A percentile compares a stretch with the other conserved stretches of the same genome.
Evolutionary conservation across 1,140 invertebrate genomes (phyloP).

Genomic region (Bombus superbus): DNA sequence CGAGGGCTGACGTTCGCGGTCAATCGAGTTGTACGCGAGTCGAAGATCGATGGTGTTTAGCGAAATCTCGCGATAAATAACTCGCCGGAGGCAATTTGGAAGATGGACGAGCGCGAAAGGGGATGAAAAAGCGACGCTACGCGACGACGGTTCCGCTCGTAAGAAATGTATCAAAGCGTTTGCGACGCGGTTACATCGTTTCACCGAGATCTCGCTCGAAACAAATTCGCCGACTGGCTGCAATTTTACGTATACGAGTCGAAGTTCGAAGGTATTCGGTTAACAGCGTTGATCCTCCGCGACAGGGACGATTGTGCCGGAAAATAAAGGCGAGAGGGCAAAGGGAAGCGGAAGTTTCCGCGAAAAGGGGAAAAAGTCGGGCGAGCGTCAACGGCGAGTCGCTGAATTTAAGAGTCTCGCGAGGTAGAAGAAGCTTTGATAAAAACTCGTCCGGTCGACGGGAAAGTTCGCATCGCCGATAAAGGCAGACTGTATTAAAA

Average conservation of each 20-base stretch:
- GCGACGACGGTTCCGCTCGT: background rate
- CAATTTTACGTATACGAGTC: background rate
- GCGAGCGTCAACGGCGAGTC: background rate
- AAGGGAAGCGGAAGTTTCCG: background rate
- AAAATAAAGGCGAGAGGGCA: background rate
- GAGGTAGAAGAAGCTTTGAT: constrained; percentile 35
- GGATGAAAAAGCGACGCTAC: background rate
- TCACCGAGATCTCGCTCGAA: background rate
- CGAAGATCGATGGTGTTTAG: background rate
- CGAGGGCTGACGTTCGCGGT: background rate
- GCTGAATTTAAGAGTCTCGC: constrained; percentile 20
- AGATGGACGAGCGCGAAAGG: background rate
- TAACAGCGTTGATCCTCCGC: background rate
- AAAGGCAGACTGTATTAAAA: constrained; percentile 42
- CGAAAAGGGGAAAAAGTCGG: constrained; percentile 22
- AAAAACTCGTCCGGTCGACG: constrained; percentile 27
- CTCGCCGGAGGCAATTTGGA: background rate
- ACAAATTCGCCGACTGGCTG: background rate
- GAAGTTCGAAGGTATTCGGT: background rate
- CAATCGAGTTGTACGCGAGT: background rate
- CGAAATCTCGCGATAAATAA: constrained; percentile 13
- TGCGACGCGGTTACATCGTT: background rate
- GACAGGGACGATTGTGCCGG: background rate
- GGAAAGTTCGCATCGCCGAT: constrained; percentile 16
- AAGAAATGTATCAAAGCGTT: constrained; percentile 1